Evolutionary conservation across 1,140 invertebrate species (phyloP), one percentile per base, ranked within the genome.

Genomic region (Drosophila pachea): DNA sequence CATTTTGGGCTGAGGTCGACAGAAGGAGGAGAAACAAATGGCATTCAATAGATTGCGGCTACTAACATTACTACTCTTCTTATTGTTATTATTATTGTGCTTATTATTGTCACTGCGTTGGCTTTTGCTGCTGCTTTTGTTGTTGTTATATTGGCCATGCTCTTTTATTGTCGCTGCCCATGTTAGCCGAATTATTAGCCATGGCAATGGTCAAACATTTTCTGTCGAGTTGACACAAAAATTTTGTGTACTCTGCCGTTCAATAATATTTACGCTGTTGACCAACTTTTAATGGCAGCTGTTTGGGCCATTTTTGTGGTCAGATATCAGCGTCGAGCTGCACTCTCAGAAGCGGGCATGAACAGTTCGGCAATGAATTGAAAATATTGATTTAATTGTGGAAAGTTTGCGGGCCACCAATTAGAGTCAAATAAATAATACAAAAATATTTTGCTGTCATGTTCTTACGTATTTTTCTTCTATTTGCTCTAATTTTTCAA

Each of bases 171-270:
- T 66, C 49, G 35, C 32, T 40, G 45, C 49, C 54, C 40, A 14
- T 49, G 50, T 40, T 31, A 32, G 31, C 16, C 22, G 22, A 22
- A 71, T 61, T 72, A 72, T 68, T 68, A 68, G 56, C 55, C 11
- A 16, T 56, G 32, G n/a, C 32, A 47, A 32, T 68, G 66, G 38
- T 45, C 53, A 52, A 59, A 45, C 33, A 68, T 59, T 68, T 74
- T 75, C 63, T 73, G 73, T 73, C 32, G 69, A 75, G 49, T 75
- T 68, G 73, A 73, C 73, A 73, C 56, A 70, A 74, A 49, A 72
- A 42, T 66, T 49, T 42, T 33, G 50, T n/a, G 35, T 55, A 45
- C 11, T 61, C 38, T 43, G 55, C 36, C 49, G 22, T 8, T 49
- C 58, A 33, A 68, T 56, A 68, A 62, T 62, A 68, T 68, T 72